These are phyloP conservation scores for Drosophila setifemur DNA, from an alignment of 1,140 invertebrate genomes.

Conservation along the genomic window DNA sequence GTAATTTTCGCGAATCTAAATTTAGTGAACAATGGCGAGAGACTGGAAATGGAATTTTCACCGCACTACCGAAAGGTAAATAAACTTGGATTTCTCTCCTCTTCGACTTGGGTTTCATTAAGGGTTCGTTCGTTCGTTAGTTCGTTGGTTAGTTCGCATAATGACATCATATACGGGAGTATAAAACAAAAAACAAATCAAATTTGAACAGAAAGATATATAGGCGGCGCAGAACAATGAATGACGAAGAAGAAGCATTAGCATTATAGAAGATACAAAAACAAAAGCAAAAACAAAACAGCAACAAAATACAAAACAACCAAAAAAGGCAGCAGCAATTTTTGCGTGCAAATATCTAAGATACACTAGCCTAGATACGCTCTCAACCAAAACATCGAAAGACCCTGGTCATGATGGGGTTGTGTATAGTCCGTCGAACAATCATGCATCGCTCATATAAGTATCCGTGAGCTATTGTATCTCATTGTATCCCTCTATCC, in stretches of 20 bases:
- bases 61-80: constrained; percentile 20
- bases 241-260: background rate
- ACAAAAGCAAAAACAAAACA: constrained; percentile 38
- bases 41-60: constrained; percentile 33
- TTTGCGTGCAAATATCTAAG: constrained; percentile 82
- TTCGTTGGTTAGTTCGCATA: constrained; percentile 5
- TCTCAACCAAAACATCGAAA: constrained; percentile 81
- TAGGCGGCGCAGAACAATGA: background rate
- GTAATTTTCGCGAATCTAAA: constrained; percentile 44
- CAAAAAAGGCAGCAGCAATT: constrained; percentile 61
- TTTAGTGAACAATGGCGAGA: constrained; percentile 34
- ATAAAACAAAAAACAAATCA: constrained; percentile 39
- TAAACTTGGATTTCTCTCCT: constrained; percentile 36
- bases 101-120: constrained; percentile 34
- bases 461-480: constrained; percentile 60
- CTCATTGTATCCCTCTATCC: too few relatives aligned
- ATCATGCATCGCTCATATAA: constrained; percentile 32
- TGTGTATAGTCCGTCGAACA: constrained; percentile 31
- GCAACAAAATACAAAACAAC: constrained; percentile 24
- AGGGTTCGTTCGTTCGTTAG: constrained; percentile 24
- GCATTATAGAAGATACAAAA: too few relatives aligned
- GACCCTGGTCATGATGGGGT: constrained; percentile 72
- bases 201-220: constrained; percentile 49
- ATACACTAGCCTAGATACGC: constrained; percentile 82
- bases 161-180: constrained; percentile 26